Evolutionary conservation across 2,888 invertebrate species (phyloP), one percentile per base, ranked within the genome.

Genomic region (Ormyrus labotus): DNA sequence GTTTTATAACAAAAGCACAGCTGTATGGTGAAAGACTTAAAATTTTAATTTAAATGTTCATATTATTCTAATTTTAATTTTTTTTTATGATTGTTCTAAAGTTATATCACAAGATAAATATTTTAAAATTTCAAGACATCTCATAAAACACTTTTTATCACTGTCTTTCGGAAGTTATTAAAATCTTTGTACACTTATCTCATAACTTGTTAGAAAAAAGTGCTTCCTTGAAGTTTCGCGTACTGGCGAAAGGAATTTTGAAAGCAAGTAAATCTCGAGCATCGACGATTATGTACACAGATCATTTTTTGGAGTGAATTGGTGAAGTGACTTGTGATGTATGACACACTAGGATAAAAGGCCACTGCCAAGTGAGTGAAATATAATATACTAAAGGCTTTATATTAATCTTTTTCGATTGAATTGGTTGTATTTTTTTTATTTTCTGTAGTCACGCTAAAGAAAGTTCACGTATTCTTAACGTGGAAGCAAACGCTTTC

Each of bases 291-390:
- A 1, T 19, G 19, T 19, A 19, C 19, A 1, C 19, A 19, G 19
- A 19, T 19, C 19, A 19, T 19, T 19, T 19, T 19, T 19, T 19
- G 19, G 19, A 19, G 19, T 19, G 19, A 19, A 19, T 19, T 19
- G 19, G 67, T 48, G 53, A 69, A 72, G 67, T 68, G 71, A 78
- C 71, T 60, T 72, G 79, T 79, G 79, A 79, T 79, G 79, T 79
- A 51, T 34, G 74, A 79, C 55, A 51, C 68, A 64, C 64, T 74
- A 73, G 69, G 73, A 69, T 79, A 74, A 57, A 74, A 63, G 64
- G 57, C 79, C 47, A 69, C 74, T 69, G 69, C 58, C 69, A 79
- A 74, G 79, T 79, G 55, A 73, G 68, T 50, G 19, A 19, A 19
- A 19, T 19, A 19, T 19, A 19, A 1, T 10, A n/a, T 6, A 10